Percentiles rank a stretch among this genome's conserved stretches.
Conservation (phyloP, 1,140 invertebrate genomes). For the Zaprionus davidi region DNA sequence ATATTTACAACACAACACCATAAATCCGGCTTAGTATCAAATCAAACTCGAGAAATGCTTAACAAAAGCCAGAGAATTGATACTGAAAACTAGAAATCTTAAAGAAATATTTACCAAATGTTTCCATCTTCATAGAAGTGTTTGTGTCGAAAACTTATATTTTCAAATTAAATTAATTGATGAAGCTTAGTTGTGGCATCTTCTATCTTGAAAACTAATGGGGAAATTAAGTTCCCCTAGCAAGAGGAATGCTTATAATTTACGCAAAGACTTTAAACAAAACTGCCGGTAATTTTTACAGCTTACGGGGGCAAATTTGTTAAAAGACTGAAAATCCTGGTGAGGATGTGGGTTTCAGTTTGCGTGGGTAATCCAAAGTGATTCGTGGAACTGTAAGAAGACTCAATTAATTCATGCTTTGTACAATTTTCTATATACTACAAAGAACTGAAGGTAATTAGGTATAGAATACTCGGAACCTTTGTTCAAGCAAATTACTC, state of each 20-base stretch:
- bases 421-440: not conserved
- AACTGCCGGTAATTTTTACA: constrained; percentile 72
- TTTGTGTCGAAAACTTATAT: no score
- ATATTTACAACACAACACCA: constrained; percentile 40
- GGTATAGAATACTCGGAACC: not conserved
- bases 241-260: constrained; percentile 67
- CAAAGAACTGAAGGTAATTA: not conserved
- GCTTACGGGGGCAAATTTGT: constrained; percentile 47
- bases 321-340: not conserved
- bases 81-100: constrained; percentile 9
- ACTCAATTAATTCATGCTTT: not conserved
- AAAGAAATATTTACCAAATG: not conserved
- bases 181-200: no score
- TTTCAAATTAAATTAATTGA: no score
- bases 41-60: constrained; percentile 34
- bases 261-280: constrained; percentile 68
- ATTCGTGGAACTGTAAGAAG: not conserved
- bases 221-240: not conserved
- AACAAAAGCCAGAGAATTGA: constrained; percentile 45
- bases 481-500: no score
- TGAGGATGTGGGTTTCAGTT: not conserved
- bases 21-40: constrained; percentile 63
- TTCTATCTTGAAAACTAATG: no score
- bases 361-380: not conserved
- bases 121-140: no score